Base-by-base conservation (phyloP, 2,888 invertebrate genomes). In the Tetragonisca angustula region DNA sequence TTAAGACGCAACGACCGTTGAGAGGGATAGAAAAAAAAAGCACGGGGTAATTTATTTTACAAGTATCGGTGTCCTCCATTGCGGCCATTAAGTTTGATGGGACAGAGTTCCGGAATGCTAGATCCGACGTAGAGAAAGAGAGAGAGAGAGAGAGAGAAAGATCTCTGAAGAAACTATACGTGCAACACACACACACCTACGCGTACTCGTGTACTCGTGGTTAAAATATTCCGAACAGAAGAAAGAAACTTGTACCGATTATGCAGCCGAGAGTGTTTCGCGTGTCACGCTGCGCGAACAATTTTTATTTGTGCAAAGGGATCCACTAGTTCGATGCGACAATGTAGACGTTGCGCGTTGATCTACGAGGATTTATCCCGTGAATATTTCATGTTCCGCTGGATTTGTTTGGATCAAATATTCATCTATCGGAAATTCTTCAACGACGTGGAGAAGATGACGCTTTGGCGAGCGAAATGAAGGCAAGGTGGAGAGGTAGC, bases 31-130 rank as follows among this genome's bases (percentile, higher is more conserved):
- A 13, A 11, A 65, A 50, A 52, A 15, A 52, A 19, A 49, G 24
- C 27, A 52, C 72, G 61, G 76, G 62, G 76, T 88, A 87, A 89
- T 86, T 89, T 88, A 90, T 88, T 88, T 88, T 83, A 87, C 90
- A 87, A 84, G 87, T 79, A 79, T 32, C 78, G 72, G 84, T 85
- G 84, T 87, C 83, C 84, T 83, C 89, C 77, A 89, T 88, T 78
- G 83, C 81, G 81, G 80, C 81, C 85, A 81, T 90, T 83, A 88
- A 86, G 87, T 86, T 88, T 88, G 86, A 90, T 87, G 87, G 84
- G 79, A 81, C 84, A 69, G 79, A 79, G 83, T 67, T 78, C 71
- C 76, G 79, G 79, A 79, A 76, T 76, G 83, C 49, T 84, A 84
- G 83, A 75, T 77, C 62, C 67, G 5, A 49, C 56, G 32, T 67